Base-by-base conservation (phyloP, 2,888 invertebrate species). In the Lypha dubia region DNA sequence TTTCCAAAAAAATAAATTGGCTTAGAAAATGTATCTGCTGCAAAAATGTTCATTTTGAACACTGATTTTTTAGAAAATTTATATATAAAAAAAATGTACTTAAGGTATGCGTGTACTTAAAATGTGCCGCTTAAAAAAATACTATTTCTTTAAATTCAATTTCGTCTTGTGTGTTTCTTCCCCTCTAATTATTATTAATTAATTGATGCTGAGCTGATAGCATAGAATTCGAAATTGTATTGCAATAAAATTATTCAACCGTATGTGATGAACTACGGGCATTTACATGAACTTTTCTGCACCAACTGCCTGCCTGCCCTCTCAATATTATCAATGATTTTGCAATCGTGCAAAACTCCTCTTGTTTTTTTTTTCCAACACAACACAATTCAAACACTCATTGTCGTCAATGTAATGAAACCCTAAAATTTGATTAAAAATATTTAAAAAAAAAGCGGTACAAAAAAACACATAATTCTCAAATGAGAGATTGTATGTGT, bases 171-270 rank as follows among this genome's bases (percentile, higher is more conserved):
- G 15, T 44, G n/a, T n/a, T n/a, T n/a, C n/a, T n/a, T 38, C 46
- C n/a, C 58, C 63, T 79, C 58, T 73, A 84, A 77, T 77, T 81
- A 56, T 38, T 51, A 73, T 77, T 84, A 84, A 84, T 84, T 84
- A 77, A 74, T 77, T 68, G 81, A 62, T 44, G 68, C 83, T 79
- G 74, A 38, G 75, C 53, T 70, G 46, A 56, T 46, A 38, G 44
- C 17, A 35, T 17, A 38, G 28, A 38, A 17, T 68, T 58, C 35
- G 7, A 56, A 56, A 67, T 58, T 46, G 46, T n/a, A 51, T n/a
- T 49, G 76, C 49, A 77, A 68, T 77, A 81, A 84, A 81, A 81
- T 77, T 62, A 77, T 84, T 81, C 44, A 79, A 75, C 75, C 60
- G 74, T 73, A 63, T 24, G 73, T 44, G 67, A 71, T 65, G 73